Evolutionary conservation across 2,888 invertebrate genomes (phyloP).

Genomic region (Dicycla oo): DNA sequence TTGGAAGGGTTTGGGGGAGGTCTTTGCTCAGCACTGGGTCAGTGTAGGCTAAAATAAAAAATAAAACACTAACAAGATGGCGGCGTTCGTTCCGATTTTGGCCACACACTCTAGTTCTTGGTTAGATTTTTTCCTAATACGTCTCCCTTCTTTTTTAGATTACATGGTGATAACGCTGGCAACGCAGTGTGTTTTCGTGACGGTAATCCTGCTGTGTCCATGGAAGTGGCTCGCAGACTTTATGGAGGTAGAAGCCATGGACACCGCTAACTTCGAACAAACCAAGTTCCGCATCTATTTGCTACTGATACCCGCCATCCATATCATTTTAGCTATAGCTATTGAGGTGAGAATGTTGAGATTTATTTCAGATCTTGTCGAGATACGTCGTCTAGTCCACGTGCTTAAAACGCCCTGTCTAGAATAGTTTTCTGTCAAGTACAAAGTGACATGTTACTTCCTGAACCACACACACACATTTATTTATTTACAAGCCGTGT

Average conservation of each 20-base stretch:
- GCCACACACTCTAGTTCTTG: not conserved
- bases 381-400: not conserved
- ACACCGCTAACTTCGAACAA: slow-evolving; percentile 72
- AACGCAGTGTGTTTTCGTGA: slow-evolving; percentile 89
- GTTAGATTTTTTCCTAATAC: not conserved
- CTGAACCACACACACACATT: not conserved
- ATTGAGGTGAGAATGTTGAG: slow-evolving; percentile 90
- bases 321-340: slow-evolving; percentile 90
- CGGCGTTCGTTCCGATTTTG: not conserved
- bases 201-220: slow-evolving; percentile 90
- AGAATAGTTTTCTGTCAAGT: not conserved
- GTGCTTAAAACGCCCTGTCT: not conserved
- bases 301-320: slow-evolving; percentile 90
- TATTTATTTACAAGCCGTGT: too few species aligned
- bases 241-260: slow-evolving; percentile 89
- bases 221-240: slow-evolving; percentile 86
- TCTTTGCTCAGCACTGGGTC: too few species aligned
- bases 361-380: not conserved
- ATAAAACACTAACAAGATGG: too few species aligned
- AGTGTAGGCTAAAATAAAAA: too few species aligned
- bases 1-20: too few species aligned
- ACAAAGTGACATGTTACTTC: not conserved
- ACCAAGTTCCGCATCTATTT: slow-evolving; percentile 90
- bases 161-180: slow-evolving; percentile 91
- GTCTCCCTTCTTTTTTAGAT: slow-evolving; percentile 78